Conservation (phyloP, 2,113 vertebrate species). For the Sebastes schlegelii region DNA sequence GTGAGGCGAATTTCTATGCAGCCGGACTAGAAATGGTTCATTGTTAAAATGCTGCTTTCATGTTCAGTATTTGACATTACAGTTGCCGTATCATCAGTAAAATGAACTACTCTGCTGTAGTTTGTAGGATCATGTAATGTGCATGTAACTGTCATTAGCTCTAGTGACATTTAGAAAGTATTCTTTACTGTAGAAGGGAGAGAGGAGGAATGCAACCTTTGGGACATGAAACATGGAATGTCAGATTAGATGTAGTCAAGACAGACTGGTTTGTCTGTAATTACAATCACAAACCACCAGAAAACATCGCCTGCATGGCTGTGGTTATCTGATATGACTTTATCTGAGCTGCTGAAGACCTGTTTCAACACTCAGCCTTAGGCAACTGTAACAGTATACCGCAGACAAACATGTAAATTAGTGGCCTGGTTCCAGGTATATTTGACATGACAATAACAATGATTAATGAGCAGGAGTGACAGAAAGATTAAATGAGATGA, state of each 20-base stretch:
- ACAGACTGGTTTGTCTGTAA: slow-evolving; percentile 73
- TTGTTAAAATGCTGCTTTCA: neutral
- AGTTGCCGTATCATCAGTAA: neutral
- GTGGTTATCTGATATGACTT: slow-evolving; percentile 67
- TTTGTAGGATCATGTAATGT: neutral
- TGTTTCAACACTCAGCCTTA: slow-evolving; percentile 67
- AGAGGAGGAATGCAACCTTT: slow-evolving; percentile 68
- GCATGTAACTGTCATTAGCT: slow-evolving; percentile 45
- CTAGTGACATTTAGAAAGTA: slow-evolving; percentile 43
- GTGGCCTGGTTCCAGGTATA: slow-evolving; percentile 17
- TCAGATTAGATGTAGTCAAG: slow-evolving; percentile 77
- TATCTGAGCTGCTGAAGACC: slow-evolving; percentile 55
- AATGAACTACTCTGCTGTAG: neutral
- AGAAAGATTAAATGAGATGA: neutral
- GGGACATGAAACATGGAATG: slow-evolving; percentile 56
- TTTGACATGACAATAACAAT: slow-evolving; percentile 24
- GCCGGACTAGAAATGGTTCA: fast-evolving
- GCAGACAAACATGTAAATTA: slow-evolving; percentile 40
- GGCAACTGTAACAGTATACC: slow-evolving; percentile 54
- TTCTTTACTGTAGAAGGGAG: slow-evolving; percentile 8
- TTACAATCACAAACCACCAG: slow-evolving; percentile 66
- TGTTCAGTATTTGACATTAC: neutral
- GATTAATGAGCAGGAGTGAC: neutral
- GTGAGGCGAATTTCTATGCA: too few relatives aligned
- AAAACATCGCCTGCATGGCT: slow-evolving; percentile 50